These are phyloP conservation scores for Pocillopora damicornis DNA, from an alignment of 64 coral and sea anemone species.

Conservation along the genomic window DNA sequence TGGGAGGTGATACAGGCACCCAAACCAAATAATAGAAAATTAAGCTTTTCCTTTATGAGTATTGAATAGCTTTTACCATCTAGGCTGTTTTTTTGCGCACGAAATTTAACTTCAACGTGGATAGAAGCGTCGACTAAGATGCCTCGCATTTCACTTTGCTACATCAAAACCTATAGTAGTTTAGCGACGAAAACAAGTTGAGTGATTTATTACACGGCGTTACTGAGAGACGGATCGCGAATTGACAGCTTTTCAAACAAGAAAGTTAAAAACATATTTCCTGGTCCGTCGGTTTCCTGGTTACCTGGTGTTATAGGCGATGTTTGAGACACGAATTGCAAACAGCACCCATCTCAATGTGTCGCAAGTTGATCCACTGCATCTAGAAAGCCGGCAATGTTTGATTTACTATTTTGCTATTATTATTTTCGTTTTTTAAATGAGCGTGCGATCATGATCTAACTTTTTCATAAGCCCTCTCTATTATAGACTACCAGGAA, in stretches of 20 bases:
- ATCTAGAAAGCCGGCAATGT: background rate
- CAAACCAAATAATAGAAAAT: background rate
- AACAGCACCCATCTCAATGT: background rate
- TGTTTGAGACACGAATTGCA: background rate
- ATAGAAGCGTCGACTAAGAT: background rate
- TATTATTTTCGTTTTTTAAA: no score
- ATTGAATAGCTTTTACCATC: background rate
- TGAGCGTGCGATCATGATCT: no score
- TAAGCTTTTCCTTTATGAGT: background rate
- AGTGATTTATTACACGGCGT: conserved; percentile 8
- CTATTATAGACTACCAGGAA: no score
- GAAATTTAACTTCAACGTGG: background rate
- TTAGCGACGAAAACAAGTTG: background rate
- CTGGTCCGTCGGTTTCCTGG: background rate
- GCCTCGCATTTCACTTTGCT: background rate
- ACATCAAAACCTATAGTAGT: background rate
- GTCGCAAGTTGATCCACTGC: background rate
- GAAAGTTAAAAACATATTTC: conserved; percentile 12
- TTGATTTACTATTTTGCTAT: background rate
- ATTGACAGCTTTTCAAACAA: conserved; percentile 28
- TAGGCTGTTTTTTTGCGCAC: background rate
- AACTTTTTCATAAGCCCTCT: no score
- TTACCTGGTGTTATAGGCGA: background rate
- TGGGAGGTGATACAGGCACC: background rate
- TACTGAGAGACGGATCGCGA: conserved; percentile 5